Evolutionary conservation across 53 echinoderm and acorn worm genomes (phyloP).

Genomic region (Temnopleurus reevesii): DNA sequence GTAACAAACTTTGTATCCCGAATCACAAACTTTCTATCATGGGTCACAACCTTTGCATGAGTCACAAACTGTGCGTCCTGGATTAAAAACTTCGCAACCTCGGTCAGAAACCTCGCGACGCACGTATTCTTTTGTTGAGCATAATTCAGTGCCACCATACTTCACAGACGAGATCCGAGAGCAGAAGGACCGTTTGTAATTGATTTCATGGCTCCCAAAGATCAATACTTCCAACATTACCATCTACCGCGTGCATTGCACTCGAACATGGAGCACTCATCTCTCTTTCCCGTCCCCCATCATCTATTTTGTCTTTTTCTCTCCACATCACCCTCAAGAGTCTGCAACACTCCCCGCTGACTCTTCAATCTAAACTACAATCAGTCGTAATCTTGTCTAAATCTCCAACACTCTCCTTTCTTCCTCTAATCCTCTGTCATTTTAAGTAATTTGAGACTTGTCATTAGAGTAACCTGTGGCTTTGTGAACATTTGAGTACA

Average conservation of each 20-base stretch:
- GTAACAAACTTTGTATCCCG: too few species aligned
- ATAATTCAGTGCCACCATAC: too few species aligned
- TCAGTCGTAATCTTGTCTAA: background rate
- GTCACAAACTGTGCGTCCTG: too few species aligned
- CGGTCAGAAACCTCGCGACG: too few species aligned
- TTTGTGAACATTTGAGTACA: conserved; percentile 25
- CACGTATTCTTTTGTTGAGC: too few species aligned
- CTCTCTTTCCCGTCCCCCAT: background rate
- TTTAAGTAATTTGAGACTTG: background rate
- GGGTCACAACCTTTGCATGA: too few species aligned
- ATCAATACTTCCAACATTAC: conserved; percentile 23
- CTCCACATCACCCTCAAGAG: too few species aligned
- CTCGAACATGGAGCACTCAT: background rate
- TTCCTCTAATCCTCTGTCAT: background rate
- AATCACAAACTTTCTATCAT: too few species aligned
- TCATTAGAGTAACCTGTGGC: background rate
- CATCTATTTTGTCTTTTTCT: background rate
- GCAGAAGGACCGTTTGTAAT: background rate
- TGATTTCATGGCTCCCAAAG: conserved; percentile 12
- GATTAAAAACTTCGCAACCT: too few species aligned
- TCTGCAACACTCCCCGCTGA: background rate
- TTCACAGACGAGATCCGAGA: background rate
- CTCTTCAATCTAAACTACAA: conserved; percentile 10
- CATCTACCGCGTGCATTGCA: background rate
- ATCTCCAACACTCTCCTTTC: background rate